Evolutionary conservation across 2,888 invertebrate species (phyloP).

Genomic region (Hyalella azteca): DNA sequence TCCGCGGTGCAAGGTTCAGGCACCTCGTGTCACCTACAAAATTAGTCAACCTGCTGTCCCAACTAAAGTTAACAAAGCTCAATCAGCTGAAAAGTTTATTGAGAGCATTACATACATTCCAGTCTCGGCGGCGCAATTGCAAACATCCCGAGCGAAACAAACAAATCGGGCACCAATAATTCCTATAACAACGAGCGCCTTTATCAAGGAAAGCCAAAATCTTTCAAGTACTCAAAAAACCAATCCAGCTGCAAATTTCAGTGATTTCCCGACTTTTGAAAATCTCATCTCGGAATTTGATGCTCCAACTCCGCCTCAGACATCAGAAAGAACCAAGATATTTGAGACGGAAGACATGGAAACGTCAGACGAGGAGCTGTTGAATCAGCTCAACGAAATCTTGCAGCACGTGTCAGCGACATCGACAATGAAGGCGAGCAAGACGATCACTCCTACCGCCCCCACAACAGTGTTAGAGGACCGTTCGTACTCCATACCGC

Average conservation of each 20-base stretch:
- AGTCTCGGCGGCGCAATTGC: conserved; percentile 8
- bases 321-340: neutral
- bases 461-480: neutral
- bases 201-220: neutral
- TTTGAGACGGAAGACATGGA: neutral
- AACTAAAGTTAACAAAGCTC: neutral
- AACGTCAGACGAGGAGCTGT: neutral
- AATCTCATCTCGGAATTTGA: neutral
- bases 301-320: neutral
- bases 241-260: neutral
- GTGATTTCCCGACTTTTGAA: conserved; percentile 1
- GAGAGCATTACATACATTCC: conserved; percentile 12
- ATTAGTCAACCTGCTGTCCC: neutral
- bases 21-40: neutral
- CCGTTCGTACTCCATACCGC: neutral
- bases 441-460: neutral
- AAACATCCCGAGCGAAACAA: conserved; percentile 19
- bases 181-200: neutral
- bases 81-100: neutral
- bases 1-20: neutral
- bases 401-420: neutral
- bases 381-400: neutral
- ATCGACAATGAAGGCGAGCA: neutral
- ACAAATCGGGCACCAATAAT: conserved; percentile 10
- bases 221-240: neutral